Evolutionary conservation across 1,140 invertebrate genomes (phyloP), one percentile per base, ranked within the genome.

Genomic region (Magallana gigas): DNA sequence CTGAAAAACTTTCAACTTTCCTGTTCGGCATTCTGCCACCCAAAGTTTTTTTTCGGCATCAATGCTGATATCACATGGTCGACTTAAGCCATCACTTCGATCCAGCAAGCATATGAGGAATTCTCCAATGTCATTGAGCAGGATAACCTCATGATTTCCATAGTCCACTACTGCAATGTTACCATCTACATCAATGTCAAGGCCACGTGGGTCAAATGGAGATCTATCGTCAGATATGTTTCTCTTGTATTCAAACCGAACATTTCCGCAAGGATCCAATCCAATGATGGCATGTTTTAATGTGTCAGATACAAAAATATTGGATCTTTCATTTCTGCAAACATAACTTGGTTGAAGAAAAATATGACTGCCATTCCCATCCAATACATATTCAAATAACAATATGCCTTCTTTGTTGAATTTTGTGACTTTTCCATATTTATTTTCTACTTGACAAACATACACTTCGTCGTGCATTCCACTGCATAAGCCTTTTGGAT

Each of bases 121-220:
- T 76, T 76, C 23, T 29, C 68, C 68, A 11, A 4, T 76, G 29
- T 76, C 23, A 76, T 23, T 76, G 18, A 76, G 9, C 36, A 76
- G 36, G 2, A 76, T 36, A 7, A 76, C 23, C 36, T 76, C 68
- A 76, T 76, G 23, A 29, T 76, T 76, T 36, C 68, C 68, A 29
- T 76, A 76, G 68, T 76, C 68, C 68, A 76, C 68, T 11, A 76
- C 68, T 29, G 36, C 23, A 11, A 76, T 76, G 23, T 76, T 76
- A 76, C 68, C 68, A 29, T 23, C 68, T 2, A 29, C 18, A 18
- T 76, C 68, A 23, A 29, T 76, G 23, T 76, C 68, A 11, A 76
- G 23, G 9, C 68, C 68, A 76, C 68, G 68, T 29, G 68, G 68
- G 14, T 76, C 68, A 76, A 76, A 76, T 29, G 68, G 68, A 11